Evolutionary conservation across 2,797 vertebrate species (phyloP).

Genomic region (Semotilus atromaculatus): DNA sequence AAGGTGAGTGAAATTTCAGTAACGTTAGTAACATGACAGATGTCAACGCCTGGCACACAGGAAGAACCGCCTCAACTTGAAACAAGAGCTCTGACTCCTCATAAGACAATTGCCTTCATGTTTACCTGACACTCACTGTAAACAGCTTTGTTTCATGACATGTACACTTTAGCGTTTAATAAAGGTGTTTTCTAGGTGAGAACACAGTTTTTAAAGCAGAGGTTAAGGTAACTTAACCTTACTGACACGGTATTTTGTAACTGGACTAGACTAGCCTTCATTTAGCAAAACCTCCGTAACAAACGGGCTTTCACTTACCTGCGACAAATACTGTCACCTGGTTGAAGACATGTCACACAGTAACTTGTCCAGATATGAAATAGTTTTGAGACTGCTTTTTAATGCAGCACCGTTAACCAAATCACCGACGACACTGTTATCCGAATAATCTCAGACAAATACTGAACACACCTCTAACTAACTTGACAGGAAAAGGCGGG

Average conservation of each 20-base stretch:
- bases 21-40: not conserved
- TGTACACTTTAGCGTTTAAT: not conserved
- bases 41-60: not conserved
- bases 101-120: not conserved
- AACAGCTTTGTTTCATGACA: not conserved
- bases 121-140: not conserved
- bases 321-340: not conserved
- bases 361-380: slow-evolving; percentile 41
- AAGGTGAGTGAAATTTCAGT: not conserved
- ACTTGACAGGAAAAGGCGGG: slow-evolving; percentile 48
- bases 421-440: not conserved
- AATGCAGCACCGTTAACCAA: not conserved
- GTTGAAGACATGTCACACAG: slow-evolving; percentile 18
- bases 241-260: not conserved
- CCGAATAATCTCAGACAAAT: slow-evolving; percentile 45
- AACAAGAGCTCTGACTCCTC: not conserved
- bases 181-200: not conserved
- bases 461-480: slow-evolving; percentile 42
- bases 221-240: too few relatives aligned
- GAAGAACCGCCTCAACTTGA: not conserved
- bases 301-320: not conserved
- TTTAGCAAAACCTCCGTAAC: slow-evolving; percentile 29
- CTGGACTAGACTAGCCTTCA: slow-evolving; percentile 15
- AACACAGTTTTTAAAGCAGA: not conserved
- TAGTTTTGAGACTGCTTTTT: not conserved